Base-by-base conservation (phyloP, 2,888 invertebrate species). In the Xylocampa areola region DNA sequence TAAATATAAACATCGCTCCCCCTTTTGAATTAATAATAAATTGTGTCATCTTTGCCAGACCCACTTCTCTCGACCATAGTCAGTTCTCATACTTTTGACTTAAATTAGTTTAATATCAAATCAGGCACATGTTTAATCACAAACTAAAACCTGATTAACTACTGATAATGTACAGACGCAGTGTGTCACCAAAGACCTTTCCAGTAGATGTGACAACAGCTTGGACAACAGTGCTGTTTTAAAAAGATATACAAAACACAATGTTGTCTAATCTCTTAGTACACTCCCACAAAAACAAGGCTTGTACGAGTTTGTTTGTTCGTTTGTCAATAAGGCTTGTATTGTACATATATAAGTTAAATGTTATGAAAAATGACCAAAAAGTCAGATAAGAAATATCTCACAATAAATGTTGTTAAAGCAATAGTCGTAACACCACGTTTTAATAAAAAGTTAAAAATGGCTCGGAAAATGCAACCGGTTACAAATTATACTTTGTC, bases 11-110 rank as follows among this genome's bases (percentile, higher is more conserved):
- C 5, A 27, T 16, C 14, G 8, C 14, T 39, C 2, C 16, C 25
- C 8, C 25, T 14, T 21, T 21, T 19, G 21, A 14, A 6, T 32
- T 23, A 19, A 23, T 8, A 40, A 32, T 35, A 37, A n/a, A 21
- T 19, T 17, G 7, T 36, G 30, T 21, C 17, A 8, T n/a, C 30
- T 25, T 40, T 19, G 44, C 63, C 63, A 60, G 68, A 63, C 61
- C 61, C 44, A 8, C 10, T 21, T 19, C 7, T 13, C 10, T n/a
- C 13, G 5, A 30, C 1, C 30, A 32, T 8, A 41, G 16, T 17
- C 11, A 29, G 1, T 41, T 29, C n/a, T n/a, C 14, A 25, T 8
- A 8, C 13, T 23, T 27, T 10, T 5, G 8, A 14, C 13, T 19
- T 17, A 7, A 8, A 19, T 30, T 8, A 13, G 29, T 7, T 27